Percentiles rank a stretch among this genome's conserved stretches.
Evolutionary conservation across 2,888 invertebrate genomes (phyloP).

Genomic region (Raillietiella orientalis): DNA sequence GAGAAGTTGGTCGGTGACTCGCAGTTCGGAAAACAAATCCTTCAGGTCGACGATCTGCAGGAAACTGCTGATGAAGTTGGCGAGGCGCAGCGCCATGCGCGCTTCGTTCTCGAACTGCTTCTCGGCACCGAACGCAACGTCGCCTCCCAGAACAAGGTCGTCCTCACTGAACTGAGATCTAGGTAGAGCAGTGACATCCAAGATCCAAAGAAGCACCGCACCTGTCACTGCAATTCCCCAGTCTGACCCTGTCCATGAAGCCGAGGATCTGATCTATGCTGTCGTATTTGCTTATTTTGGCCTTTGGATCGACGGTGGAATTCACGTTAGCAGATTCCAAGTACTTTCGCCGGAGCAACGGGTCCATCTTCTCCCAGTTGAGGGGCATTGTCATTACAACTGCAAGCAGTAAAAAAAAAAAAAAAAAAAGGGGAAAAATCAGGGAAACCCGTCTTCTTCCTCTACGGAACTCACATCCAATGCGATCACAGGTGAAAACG

Average conservation of each 20-base stretch:
- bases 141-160: slow-evolving; percentile 46
- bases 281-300: not conserved
- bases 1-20: slow-evolving; percentile 54
- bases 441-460: not conserved
- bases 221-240: not conserved
- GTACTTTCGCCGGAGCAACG: slow-evolving; percentile 33
- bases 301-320: not conserved
- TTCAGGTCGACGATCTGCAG: slow-evolving; percentile 60
- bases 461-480: slow-evolving; percentile 34
- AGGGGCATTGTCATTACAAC: slow-evolving; percentile 61
- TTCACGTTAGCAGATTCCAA: slow-evolving; percentile 16
- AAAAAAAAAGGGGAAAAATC: not conserved
- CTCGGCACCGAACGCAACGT: slow-evolving; percentile 51
- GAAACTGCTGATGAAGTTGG: slow-evolving; percentile 84
- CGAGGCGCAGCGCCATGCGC: slow-evolving; percentile 73
- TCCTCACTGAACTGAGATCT: slow-evolving; percentile 28
- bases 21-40: slow-evolving; percentile 61
- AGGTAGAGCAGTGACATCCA: not conserved
- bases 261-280: not conserved
- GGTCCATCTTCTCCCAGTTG: slow-evolving; percentile 38
- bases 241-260: not conserved
- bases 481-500: slow-evolving; percentile 50
- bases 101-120: slow-evolving; percentile 80
- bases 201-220: not conserved
- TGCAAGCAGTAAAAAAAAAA: slow-evolving; percentile 12